These are phyloP conservation scores for Adelognathus sp. DNA, from an alignment of 2,888 invertebrate genomes.

Conservation along the genomic window DNA sequence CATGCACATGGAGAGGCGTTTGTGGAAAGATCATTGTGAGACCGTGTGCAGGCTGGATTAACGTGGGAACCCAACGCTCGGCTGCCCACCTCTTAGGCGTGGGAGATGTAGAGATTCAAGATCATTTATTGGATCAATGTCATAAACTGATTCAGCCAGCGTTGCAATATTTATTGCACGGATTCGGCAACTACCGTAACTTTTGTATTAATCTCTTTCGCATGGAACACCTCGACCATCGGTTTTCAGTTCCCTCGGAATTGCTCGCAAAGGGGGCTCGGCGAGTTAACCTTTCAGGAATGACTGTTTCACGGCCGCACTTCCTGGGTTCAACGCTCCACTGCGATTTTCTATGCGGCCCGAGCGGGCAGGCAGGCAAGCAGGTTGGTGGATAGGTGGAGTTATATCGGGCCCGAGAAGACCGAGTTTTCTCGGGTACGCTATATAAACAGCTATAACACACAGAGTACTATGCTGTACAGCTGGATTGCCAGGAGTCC, in stretches of 20 bases:
- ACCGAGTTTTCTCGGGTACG: conserved; percentile 64
- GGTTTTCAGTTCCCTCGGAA: conserved; percentile 15
- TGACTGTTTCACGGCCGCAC: conserved; percentile 78
- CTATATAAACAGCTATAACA: conserved; percentile 21
- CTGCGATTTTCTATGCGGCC: conserved; percentile 74
- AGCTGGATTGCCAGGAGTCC: conserved; percentile 33
- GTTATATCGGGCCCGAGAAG: conserved; percentile 63
- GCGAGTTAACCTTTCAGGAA: conserved; percentile 77
- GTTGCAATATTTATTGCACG: background rate
- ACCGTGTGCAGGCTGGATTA: background rate
- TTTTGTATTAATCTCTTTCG: background rate
- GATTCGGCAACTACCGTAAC: background rate
- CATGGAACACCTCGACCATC: background rate
- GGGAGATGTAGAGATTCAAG: background rate
- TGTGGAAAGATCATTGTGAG: background rate
- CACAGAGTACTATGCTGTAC: conserved; percentile 15
- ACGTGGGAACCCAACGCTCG: conserved; percentile 32
- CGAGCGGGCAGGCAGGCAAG: conserved; percentile 62
- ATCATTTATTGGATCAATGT: conserved; percentile 3
- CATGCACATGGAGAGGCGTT: background rate
- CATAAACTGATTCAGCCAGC: background rate
- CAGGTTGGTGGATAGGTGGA: conserved; percentile 60
- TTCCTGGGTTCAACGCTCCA: conserved; percentile 79
- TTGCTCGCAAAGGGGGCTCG: conserved; percentile 55
- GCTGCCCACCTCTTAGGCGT: background rate